phyloP scores from a whole-genome alignment of 2,113 vertebrate species.

The Stictonetta naevosa region DNA sequence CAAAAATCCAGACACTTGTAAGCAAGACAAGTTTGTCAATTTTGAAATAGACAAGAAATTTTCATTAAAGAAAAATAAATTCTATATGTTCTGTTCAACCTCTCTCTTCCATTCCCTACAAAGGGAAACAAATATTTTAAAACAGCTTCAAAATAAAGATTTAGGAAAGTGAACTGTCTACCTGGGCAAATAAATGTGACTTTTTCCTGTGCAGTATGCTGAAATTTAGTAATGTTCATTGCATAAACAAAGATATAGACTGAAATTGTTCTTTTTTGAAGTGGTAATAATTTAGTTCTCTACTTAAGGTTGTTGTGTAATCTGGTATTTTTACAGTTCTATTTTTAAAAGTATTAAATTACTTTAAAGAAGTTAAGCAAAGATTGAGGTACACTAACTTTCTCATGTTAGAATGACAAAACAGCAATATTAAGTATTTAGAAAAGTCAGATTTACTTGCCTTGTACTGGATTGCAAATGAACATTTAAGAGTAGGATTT shows the following conservation, averaged over 20 bases:
- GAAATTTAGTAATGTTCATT: neutral
- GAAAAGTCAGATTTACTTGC: neutral
- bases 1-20: neutral
- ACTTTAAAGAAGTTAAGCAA: neutral
- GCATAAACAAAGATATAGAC: neutral
- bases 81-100: neutral
- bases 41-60: neutral
- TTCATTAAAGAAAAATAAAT: neutral
- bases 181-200: neutral
- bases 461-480: neutral
- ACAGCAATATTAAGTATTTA: neutral
- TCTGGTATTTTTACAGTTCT: neutral
- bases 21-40: neutral
- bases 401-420: neutral
- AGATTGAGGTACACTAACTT: neutral
- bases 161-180: conserved; percentile 4
- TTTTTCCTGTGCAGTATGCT: neutral
- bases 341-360: neutral
- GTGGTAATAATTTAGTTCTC: neutral
- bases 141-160: conserved; percentile 1
- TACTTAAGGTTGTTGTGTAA: neutral
- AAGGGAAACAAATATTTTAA: neutral
- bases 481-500: neutral
- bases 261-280: neutral
- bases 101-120: neutral